Conservation (phyloP, 2,888 invertebrate genomes). For the Brenthis daphne region DNA sequence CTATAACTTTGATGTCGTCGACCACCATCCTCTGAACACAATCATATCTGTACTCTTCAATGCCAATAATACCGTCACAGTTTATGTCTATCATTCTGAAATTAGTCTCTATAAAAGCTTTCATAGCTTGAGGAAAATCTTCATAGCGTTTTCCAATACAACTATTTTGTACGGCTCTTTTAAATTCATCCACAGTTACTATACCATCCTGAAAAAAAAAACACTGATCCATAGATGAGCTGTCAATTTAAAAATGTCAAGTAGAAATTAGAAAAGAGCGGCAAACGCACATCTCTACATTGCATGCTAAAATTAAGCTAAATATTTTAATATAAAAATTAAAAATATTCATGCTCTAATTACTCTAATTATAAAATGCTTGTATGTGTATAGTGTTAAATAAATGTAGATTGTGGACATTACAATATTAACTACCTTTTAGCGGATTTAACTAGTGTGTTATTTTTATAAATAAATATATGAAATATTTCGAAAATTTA, state of each 20-base stretch:
- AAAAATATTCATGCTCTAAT: slow-evolving; percentile 18
- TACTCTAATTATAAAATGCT: background rate
- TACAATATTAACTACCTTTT: background rate
- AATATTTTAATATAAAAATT: background rate
- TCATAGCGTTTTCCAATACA: slow-evolving; percentile 89
- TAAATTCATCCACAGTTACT: slow-evolving; percentile 91
- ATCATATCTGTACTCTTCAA: slow-evolving; percentile 92
- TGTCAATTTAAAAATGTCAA: slow-evolving; percentile 18
- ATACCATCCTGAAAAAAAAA: slow-evolving; percentile 86
- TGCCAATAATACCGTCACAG: slow-evolving; percentile 89
- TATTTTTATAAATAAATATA: too few species aligned
- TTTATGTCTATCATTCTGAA: slow-evolving; percentile 91
- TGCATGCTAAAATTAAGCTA: slow-evolving; percentile 31
- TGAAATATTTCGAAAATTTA: too few species aligned
- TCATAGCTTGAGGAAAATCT: slow-evolving; percentile 93
- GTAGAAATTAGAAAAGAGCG: slow-evolving; percentile 45
- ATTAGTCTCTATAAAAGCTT: slow-evolving; percentile 92
- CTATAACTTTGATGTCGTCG: slow-evolving; percentile 88
- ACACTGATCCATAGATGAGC: slow-evolving; percentile 34
- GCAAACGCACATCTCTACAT: slow-evolving; percentile 48
- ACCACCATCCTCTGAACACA: slow-evolving; percentile 91
- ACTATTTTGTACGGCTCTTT: slow-evolving; percentile 89
- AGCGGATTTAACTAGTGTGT: too few species aligned
- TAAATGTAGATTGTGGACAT: background rate
- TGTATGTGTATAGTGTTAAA: slow-evolving; percentile 13